These are phyloP conservation scores for Chionis minor DNA, from an alignment of 2,113 vertebrate species.

Conservation along the genomic window DNA sequence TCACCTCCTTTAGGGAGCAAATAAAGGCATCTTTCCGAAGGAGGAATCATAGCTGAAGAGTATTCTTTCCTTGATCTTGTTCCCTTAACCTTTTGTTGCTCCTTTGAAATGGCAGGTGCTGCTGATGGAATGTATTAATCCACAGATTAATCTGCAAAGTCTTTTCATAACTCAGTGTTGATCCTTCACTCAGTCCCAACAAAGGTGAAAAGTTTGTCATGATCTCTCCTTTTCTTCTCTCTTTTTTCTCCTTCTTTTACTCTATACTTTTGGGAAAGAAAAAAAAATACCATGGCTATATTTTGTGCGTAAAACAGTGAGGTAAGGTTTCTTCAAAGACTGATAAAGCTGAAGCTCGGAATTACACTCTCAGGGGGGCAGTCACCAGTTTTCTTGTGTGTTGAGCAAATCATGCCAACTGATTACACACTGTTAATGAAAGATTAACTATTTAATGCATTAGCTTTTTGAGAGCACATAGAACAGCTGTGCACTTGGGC, in stretches of 20 bases:
- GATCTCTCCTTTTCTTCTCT: background rate
- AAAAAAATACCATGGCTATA: background rate
- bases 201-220: background rate
- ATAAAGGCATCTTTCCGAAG: slow-evolving; percentile 28
- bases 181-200: background rate
- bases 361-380: slow-evolving; percentile 17
- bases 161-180: background rate
- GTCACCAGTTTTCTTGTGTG: slow-evolving; percentile 30
- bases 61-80: background rate
- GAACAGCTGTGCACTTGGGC: slow-evolving; percentile 55
- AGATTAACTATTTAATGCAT: slow-evolving; percentile 69
- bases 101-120: background rate
- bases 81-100: background rate
- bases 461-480: slow-evolving; percentile 44
- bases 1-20: slow-evolving; percentile 3
- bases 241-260: background rate
- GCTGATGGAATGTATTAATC: background rate
- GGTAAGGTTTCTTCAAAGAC: background rate
- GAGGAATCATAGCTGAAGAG: background rate
- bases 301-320: background rate
- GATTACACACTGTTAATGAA: slow-evolving; percentile 67
- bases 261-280: background rate
- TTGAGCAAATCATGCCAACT: slow-evolving; percentile 57
- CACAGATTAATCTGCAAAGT: slow-evolving; percentile 6
- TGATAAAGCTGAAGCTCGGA: background rate